Base-by-base conservation (phyloP, 2,797 vertebrate genomes). In the Sciaenops ocellatus region DNA sequence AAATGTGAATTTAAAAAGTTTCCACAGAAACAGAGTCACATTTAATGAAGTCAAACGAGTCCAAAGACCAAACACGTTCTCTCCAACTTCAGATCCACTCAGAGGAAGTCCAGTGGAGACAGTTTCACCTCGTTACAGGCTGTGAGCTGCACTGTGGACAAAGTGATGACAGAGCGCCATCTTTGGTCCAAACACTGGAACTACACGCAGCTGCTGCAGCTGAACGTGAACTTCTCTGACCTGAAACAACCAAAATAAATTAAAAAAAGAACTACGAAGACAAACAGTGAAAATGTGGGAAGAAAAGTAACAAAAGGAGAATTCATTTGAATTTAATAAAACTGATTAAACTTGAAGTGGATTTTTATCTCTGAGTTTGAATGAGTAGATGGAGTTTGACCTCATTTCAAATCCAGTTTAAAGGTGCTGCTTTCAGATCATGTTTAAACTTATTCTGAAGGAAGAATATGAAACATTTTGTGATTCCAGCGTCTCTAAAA, bases 131-230 rank as follows among this genome's bases (percentile, higher is more conserved):
- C 22, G 3, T 3, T 2, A 1, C 16, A 2, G 30, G 3, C 3
- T 42, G 41, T 13, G 41, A 44, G 42, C 42, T 13, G n/a, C 24
- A 0, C 1, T 42, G 41, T 0, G 12, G 11, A 18, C 0, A 62
- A 75, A 68, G 69, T 79, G 1, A 61, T 50, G 62, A 63, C 57
- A 84, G 4, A 7, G 82, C 84, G 80, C 85, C 89, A 89, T 64
- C 89, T 85, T 52, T 48, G 0, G 4, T 48, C 59, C 56, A 64
- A 7, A 47, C 0, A 1, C 8, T 18, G 51, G 13, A 75, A 83
- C 70, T 87, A 47, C 84, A 79, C 0, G 5, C 1, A 5, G 3
- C 16, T 16, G 3, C n/a, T 0, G 1, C 51, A 20, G 16, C 52
- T 13, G 52, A 1, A 34, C 18, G 20, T 1, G 7, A 52, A 3